Evolutionary conservation across 2,797 vertebrate genomes (phyloP), one percentile per base, ranked within the genome.

Genomic region (Sciaenops ocellatus): DNA sequence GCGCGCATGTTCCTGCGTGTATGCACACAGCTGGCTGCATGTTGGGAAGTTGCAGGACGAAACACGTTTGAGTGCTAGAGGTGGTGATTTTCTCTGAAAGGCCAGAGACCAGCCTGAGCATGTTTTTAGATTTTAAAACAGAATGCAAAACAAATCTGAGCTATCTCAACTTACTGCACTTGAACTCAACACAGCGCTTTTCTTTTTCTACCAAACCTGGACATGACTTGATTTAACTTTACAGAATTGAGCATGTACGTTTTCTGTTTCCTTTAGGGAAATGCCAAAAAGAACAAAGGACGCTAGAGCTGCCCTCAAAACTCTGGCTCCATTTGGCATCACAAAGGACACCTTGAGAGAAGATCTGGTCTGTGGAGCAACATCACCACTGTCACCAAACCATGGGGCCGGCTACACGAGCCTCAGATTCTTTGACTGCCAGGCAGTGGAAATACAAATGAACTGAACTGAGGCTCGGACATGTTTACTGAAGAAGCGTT

Each of bases 251-350:
- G 2, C 18, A 18, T 3, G 3, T 56, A 2, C 26, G 1, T 73
- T 17, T 67, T 77, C 56, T 72, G n/a, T 88, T 83, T 59, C 73
- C 78, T 88, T 69, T 85, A 99, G 98, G 97, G 95, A 92, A 99
- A 98, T 92, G 93, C 97, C 65, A 99, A 99, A 87, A 99, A 99
- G 96, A 99, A 96, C 93, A 99, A 98, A 94, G 95, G 94, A 90
- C 98, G 98, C 85, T 99, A 99, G 79, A 65, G 64, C 67, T 65
- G 67, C 68, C 55, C 12, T 70, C 6, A 28, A 59, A 62, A 47
- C 56, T 76, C 65, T 50, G 80, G 85, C 83, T 87, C 83, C 79
- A 60, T 83, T 83, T 67, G 73, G 73, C 67, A 70, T 82, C 50
- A 56, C 51, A 74, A 62, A 72, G 69, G n/a, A 66, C 59, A 80